Evolutionary conservation across 1,140 invertebrate genomes (phyloP), one percentile per base, ranked within the genome.

Genomic region (Tetramorium simillimum): DNA sequence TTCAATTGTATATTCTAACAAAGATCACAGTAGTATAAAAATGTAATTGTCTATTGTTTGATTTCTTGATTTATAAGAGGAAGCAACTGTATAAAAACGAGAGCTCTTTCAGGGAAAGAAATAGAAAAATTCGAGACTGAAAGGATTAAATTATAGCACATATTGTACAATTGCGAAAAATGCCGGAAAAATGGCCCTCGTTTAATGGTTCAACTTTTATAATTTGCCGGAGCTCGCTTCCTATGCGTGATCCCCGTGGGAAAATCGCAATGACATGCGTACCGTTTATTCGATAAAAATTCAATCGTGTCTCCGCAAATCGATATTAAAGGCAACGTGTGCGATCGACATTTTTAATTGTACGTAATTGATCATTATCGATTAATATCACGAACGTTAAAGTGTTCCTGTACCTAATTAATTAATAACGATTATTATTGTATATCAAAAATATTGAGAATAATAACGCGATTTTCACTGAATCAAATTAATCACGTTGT

Each of bases 371-470:
- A 93, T 92, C 87, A 93, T 93, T 85, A 92, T 93, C 87, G 88
- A 91, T 92, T 93, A 88, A 91, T 90, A 93, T 93, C 90, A 92
- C 91, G 91, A 94, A 93, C 90, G 89, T 92, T 92, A 91, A 94
- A 95, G 94, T 95, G 94, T 95, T 95, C 94, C 94, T 95, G 94
- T 95, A 95, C 92, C 94, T 95, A 93, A 94, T 94, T 94, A 88
- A 92, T 93, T 93, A 88, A 91, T 90, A 88, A 69, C 65, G n/a
- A 93, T 94, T 92, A 94, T 94, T 94, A 94, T 94, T 95, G 93
- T 95, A 94, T 93, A 94, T 94, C 91, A 91, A 95, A 94, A 94
- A 92, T 93, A 95, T 94, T 94, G 91, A 94, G 89, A 94, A 95
- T 95, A 95, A 95, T 92, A 84, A 84, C 9, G 93, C 93, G 91